Evolutionary conservation across 2,113 vertebrate genomes (phyloP).

Genomic region (Tringa solitaria): DNA sequence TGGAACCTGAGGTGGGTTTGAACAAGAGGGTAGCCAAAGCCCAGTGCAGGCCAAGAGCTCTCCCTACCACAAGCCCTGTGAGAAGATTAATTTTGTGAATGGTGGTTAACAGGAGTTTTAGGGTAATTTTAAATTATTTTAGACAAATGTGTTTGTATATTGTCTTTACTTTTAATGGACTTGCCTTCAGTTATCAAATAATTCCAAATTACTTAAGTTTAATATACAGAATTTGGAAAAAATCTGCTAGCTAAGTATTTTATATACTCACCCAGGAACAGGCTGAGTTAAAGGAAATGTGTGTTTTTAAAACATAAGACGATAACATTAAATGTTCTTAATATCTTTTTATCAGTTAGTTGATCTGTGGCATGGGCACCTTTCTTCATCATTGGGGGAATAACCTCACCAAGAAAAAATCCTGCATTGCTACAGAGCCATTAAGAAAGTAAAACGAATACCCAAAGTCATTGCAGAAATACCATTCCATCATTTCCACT

Average conservation of each 20-base stretch:
- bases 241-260: neutral
- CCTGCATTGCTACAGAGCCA: neutral
- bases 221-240: neutral
- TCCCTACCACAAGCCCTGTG: neutral
- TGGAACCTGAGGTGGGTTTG: neutral
- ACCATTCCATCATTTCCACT: neutral
- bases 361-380: neutral
- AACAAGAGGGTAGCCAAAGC: neutral
- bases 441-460: neutral
- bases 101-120: neutral
- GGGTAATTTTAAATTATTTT: neutral
- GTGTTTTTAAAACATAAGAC: neutral
- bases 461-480: neutral
- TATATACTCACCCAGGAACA: neutral
- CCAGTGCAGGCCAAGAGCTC: neutral
- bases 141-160: accelerated
- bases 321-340: neutral
- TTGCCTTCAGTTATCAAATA: neutral
- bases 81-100: neutral
- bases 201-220: neutral
- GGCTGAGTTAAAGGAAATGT: neutral
- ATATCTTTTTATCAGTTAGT: neutral
- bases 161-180: neutral
- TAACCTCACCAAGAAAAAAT: neutral
- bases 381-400: neutral